These are phyloP conservation scores for Chaenogobius annularis DNA, from an alignment of 2,113 vertebrate genomes.

Conservation along the genomic window DNA sequence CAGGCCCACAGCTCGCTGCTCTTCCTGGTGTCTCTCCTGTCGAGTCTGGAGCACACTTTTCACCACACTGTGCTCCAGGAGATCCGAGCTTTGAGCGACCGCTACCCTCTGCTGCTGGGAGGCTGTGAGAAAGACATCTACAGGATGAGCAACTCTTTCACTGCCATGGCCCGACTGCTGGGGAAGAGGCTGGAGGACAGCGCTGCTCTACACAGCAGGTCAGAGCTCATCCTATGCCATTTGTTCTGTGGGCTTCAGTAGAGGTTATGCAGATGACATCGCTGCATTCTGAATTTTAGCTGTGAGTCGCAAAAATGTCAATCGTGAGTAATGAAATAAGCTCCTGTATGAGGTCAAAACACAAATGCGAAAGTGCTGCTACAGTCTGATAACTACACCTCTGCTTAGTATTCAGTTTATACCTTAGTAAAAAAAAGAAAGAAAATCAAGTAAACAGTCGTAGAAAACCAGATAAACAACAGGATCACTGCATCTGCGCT, in stretches of 20 bases:
- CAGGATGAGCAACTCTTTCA: conserved; percentile 95
- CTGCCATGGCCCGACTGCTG: conserved; percentile 84
- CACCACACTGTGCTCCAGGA: conserved; percentile 91
- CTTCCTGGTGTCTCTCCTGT: conserved; percentile 87
- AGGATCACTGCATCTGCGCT: no score
- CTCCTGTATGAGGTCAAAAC: no score
- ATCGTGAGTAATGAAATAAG: no score
- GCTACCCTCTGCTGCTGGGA: conserved; percentile 81
- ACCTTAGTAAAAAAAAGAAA: no score
- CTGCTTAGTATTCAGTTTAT: no score
- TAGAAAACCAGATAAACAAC: no score
- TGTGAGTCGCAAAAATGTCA: no score
- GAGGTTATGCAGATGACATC: background rate
- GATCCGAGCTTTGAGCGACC: conserved; percentile 85
- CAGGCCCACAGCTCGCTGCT: conserved; percentile 82
- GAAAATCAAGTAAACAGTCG: no score
- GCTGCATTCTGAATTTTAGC: no score
- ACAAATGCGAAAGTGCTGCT: no score
- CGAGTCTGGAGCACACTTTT: conserved; percentile 87
- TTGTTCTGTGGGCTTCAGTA: background rate
- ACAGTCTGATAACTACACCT: no score
- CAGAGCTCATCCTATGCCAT: conserved; percentile 2
- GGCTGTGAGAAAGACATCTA: conserved; percentile 88
- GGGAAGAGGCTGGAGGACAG: conserved; percentile 75
- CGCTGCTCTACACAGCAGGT: conserved; percentile 71